These are phyloP conservation scores for Phoenoteleia sp. DNA, from an alignment of 2,888 invertebrate species.

Conservation along the genomic window DNA sequence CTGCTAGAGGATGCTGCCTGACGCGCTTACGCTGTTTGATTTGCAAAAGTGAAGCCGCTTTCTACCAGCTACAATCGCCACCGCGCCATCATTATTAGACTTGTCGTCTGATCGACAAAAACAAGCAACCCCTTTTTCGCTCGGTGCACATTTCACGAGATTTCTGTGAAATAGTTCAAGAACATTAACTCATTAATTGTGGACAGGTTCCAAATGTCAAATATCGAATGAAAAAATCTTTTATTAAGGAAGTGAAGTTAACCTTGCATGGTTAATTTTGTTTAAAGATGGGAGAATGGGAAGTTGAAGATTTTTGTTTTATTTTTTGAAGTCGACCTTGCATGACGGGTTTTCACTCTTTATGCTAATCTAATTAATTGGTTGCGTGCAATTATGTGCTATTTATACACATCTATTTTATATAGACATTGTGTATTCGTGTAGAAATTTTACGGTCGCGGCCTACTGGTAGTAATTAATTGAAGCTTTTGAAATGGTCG, in stretches of 20 bases:
- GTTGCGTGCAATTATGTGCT: neutral
- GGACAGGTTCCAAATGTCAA: too few relatives aligned
- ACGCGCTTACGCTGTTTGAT: conserved; percentile 80
- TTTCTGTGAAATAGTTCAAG: neutral
- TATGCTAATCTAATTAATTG: conserved; percentile 14
- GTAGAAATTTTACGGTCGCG: conserved; percentile 18
- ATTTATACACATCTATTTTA: conserved; percentile 43
- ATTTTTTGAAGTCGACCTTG: too few relatives aligned
- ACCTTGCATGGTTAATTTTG: too few relatives aligned
- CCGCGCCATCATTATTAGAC: conserved; percentile 60
- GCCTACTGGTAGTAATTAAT: conserved; percentile 48
- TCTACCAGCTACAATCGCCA: conserved; percentile 54
- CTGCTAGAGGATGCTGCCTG: conserved; percentile 77
- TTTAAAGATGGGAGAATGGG: too few relatives aligned
- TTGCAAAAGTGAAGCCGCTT: conserved; percentile 82
- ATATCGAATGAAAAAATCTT: too few relatives aligned
- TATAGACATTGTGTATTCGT: conserved; percentile 15
- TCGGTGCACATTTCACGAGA: neutral
- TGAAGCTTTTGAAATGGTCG: conserved; percentile 57
- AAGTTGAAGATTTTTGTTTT: too few relatives aligned
- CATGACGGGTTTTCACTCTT: too few relatives aligned
- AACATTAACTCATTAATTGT: conserved; percentile 2
- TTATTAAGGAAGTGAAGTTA: too few relatives aligned
- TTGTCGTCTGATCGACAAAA: conserved; percentile 61
- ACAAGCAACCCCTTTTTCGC: conserved; percentile 43